phyloP scores from a whole-genome alignment of 92 coral and sea anemone species.

The Paragorgia papillata region DNA sequence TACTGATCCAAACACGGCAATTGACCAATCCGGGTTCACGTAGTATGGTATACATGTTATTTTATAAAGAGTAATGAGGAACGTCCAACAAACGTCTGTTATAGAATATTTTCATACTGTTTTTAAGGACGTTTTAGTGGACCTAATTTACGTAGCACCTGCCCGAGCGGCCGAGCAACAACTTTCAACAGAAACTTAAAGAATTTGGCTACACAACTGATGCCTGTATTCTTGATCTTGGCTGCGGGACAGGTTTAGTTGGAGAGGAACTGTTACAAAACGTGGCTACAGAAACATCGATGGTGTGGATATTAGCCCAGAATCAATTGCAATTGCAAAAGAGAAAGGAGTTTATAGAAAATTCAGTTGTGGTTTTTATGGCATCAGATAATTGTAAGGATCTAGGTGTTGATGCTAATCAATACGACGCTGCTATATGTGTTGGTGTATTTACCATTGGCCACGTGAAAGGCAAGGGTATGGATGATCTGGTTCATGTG shows the following conservation, averaged over 20 bases:
- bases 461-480: conserved; percentile 85
- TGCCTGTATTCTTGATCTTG: conserved; percentile 80
- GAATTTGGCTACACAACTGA: conserved; percentile 48
- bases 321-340: conserved; percentile 68
- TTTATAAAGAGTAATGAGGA: no score
- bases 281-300: conserved; percentile 73
- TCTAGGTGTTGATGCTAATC: conserved; percentile 51
- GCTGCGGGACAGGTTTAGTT: conserved; percentile 89
- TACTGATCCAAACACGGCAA: no score
- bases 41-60: no score
- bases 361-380: background rate
- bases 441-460: conserved; percentile 79
- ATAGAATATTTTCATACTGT: no score
- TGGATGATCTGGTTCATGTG: conserved; percentile 93
- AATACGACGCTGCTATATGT: conserved; percentile 81
- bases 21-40: no score
- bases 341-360: conserved; percentile 67
- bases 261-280: conserved; percentile 68
- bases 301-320: conserved; percentile 78
- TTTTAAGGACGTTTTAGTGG: background rate
- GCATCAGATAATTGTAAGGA: conserved; percentile 27
- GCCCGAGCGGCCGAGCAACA: conserved; percentile 66
- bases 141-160: conserved; percentile 69
- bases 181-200: conserved; percentile 61
- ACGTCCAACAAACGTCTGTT: no score